phyloP scores from a whole-genome alignment of 2,888 invertebrate species.

The Bombylius major region DNA sequence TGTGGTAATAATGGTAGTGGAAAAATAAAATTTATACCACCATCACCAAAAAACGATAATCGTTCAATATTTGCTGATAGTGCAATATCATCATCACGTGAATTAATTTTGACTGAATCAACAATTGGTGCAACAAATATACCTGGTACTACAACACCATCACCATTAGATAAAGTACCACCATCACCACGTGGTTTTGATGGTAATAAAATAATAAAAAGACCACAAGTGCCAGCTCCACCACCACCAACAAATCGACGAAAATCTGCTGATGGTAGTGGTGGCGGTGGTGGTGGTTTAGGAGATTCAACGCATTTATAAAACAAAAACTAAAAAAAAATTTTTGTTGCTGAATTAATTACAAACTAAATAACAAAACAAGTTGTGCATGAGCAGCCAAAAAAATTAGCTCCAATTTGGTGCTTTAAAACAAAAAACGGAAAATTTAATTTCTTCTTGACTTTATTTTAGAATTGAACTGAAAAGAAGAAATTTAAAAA shows the following conservation, averaged over 20 bases:
- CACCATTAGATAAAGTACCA: conserved; percentile 11
- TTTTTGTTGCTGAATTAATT: too few relatives aligned
- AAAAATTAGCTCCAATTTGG: too few relatives aligned
- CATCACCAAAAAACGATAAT: conserved; percentile 3
- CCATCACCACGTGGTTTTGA: conserved; percentile 17
- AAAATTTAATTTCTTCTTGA: too few relatives aligned
- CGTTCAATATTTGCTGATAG: conserved; percentile 7
- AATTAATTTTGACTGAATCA: conserved; percentile 5
- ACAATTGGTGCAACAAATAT: background rate
- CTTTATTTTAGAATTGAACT: too few relatives aligned
- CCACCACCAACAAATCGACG: conserved; percentile 15
- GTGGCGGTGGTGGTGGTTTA: conserved; percentile 4
- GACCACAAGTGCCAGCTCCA: conserved; percentile 17
- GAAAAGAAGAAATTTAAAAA: too few relatives aligned
- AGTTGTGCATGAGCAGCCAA: too few relatives aligned
- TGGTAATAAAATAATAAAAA: conserved; percentile 13
- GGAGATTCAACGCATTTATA: conserved; percentile 16
- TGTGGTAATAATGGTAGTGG: background rate
- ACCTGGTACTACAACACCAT: background rate
- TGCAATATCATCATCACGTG: conserved; percentile 8
- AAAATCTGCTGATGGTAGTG: conserved; percentile 10
- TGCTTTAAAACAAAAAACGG: too few relatives aligned
- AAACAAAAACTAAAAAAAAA: background rate
- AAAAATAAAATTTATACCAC: background rate
- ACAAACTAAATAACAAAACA: too few relatives aligned